Evolutionary conservation across 2,113 vertebrate genomes (phyloP).

Genomic region (Alethe diademata): DNA sequence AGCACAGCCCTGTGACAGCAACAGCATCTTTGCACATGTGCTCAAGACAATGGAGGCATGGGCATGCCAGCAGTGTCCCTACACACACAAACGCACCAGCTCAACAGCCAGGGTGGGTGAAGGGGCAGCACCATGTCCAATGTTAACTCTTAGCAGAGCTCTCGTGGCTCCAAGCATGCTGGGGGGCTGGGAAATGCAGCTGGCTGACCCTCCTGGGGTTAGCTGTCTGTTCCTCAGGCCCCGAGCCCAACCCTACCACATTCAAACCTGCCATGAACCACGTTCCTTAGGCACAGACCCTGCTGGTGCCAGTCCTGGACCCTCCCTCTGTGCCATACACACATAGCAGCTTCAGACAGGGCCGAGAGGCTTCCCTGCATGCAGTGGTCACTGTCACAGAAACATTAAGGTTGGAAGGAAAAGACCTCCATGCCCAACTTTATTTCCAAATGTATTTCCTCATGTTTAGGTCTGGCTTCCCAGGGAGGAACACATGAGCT

Average conservation of each 20-base stretch:
- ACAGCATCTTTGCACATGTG: rapidly evolving
- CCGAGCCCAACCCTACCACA: neutral
- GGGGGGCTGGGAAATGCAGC: neutral
- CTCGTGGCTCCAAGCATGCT: neutral
- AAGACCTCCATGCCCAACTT: neutral
- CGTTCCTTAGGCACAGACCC: neutral
- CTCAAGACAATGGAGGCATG: neutral
- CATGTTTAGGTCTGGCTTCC: rapidly evolving
- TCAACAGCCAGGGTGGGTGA: rapidly evolving
- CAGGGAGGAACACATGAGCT: rapidly evolving
- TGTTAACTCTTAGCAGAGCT: neutral
- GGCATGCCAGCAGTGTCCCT: rapidly evolving
- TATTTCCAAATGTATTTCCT: neutral
- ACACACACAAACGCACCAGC: neutral
- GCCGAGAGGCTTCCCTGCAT: rapidly evolving
- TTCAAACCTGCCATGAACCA: neutral
- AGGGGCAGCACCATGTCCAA: rapidly evolving
- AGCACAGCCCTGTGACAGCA: neutral
- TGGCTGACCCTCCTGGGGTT: neutral
- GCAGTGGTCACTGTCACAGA: rapidly evolving
- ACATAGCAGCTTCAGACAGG: neutral
- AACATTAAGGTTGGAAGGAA: neutral
- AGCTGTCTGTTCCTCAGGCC: neutral
- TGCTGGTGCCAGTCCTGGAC: neutral
- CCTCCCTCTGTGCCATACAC: neutral